Percentiles rank a stretch among this genome's conserved stretches.
Conservation (phyloP, 2,888 invertebrate genomes). For the Ormyrus labotus region DNA sequence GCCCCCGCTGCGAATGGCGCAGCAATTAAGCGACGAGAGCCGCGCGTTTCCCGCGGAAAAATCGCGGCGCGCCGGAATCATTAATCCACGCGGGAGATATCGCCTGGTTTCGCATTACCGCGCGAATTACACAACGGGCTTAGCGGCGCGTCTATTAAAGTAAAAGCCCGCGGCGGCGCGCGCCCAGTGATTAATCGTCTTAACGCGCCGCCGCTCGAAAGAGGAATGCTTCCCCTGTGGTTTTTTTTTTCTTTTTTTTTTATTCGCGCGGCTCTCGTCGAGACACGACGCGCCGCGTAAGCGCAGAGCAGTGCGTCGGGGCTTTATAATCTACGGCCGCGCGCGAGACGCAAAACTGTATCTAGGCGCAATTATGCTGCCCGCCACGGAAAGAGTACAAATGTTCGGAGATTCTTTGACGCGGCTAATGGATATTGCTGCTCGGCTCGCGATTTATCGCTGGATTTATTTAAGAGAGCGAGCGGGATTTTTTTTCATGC, state of each 20-base stretch:
- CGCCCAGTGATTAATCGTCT: slow-evolving; percentile 47
- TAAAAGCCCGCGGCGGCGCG: slow-evolving; percentile 38
- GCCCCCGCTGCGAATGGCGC: not conserved
- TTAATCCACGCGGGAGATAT: slow-evolving; percentile 34
- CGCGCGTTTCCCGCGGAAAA: slow-evolving; percentile 10
- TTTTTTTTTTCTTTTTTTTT: not conserved
- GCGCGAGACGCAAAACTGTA: slow-evolving; percentile 19
- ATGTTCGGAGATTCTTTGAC: no score
- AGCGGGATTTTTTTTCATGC: no score
- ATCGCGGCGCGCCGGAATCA: slow-evolving; percentile 33
- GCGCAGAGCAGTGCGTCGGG: not conserved
- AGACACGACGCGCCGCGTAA: not conserved
- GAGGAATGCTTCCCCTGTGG: slow-evolving; percentile 33
- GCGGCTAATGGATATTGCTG: no score
- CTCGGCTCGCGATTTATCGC: no score
- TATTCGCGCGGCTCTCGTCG: no score
- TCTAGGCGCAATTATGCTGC: slow-evolving; percentile 34
- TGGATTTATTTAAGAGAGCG: no score
- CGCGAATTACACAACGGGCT: slow-evolving; percentile 47
- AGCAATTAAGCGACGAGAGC: slow-evolving; percentile 10
- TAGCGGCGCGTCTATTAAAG: slow-evolving; percentile 38
- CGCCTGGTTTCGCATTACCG: slow-evolving; percentile 1
- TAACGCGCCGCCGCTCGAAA: slow-evolving; percentile 12
- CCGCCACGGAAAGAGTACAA: not conserved
- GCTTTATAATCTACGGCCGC: slow-evolving; percentile 1